Conservation (phyloP, 2,797 vertebrate species). For the Salarias fasciatus region DNA sequence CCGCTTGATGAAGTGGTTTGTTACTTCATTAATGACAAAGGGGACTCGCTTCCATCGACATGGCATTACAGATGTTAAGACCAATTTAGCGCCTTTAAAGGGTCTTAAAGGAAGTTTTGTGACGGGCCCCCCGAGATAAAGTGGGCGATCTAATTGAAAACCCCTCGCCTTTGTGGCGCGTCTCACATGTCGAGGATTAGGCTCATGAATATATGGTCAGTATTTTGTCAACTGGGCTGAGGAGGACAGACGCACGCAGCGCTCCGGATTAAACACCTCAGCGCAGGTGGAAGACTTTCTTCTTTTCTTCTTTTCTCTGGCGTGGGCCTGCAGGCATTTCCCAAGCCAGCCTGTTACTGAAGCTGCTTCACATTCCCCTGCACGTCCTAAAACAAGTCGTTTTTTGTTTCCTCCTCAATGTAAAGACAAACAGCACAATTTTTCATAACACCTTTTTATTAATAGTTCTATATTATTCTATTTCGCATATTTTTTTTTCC, state of each 20-base stretch:
- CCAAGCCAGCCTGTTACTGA: slow-evolving; percentile 16
- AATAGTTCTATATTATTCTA: slow-evolving; percentile 75
- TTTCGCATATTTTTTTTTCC: slow-evolving; percentile 67
- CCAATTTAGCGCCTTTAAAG: slow-evolving; percentile 82
- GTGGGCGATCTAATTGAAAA: slow-evolving; percentile 81
- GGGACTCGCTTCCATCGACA: slow-evolving; percentile 74
- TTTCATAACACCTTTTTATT: slow-evolving; percentile 75
- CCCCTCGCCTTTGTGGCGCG: slow-evolving; percentile 75
- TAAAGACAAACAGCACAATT: slow-evolving; percentile 66
- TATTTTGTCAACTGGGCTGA: slow-evolving; percentile 79
- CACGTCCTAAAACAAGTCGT: no score
- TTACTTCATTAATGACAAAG: slow-evolving; percentile 89
- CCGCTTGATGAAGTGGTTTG: slow-evolving; percentile 87
- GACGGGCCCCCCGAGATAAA: slow-evolving; percentile 66
- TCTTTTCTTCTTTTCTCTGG: slow-evolving; percentile 29
- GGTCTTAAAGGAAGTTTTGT: slow-evolving; percentile 81
- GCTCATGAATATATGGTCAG: slow-evolving; percentile 82
- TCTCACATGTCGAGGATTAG: slow-evolving; percentile 80
- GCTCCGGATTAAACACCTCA: slow-evolving; percentile 63
- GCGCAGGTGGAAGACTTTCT: slow-evolving; percentile 38
- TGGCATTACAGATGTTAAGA: slow-evolving; percentile 84
- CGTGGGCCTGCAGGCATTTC: slow-evolving; percentile 12
- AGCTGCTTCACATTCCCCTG: not conserved
- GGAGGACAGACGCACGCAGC: slow-evolving; percentile 72
- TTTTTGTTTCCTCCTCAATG: slow-evolving; percentile 21